These are phyloP conservation scores for Minunthozetes semirufus DNA, from an alignment of 2,888 invertebrate species.

Conservation along the genomic window DNA sequence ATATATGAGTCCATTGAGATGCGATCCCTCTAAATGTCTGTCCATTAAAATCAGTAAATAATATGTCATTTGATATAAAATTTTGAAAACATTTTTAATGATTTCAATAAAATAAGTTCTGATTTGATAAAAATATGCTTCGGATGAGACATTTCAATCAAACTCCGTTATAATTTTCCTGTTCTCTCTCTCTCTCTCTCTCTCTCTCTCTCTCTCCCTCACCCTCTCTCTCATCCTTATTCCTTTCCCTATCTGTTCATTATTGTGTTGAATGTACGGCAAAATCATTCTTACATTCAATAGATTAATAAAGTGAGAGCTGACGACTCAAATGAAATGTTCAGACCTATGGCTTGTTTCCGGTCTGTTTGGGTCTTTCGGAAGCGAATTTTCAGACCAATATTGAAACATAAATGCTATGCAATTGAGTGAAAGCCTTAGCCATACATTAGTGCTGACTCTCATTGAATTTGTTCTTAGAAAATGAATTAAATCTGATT, in stretches of 20 bases:
- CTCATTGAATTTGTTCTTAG: not conserved
- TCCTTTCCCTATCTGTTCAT: no score
- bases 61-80: not conserved
- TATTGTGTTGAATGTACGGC: not conserved
- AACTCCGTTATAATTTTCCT: slow-evolving; percentile 3
- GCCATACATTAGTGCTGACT: slow-evolving; percentile 1
- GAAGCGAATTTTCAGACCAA: slow-evolving; percentile 22
- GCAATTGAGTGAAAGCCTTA: slow-evolving; percentile 11
- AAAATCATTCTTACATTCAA: not conserved
- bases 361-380: not conserved
- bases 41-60: no score
- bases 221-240: not conserved
- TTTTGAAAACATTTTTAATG: not conserved
- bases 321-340: not conserved
- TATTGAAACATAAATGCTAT: slow-evolving; percentile 30
- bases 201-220: slow-evolving; percentile 8
- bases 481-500: slow-evolving; percentile 30
- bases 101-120: not conserved
- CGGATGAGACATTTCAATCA: not conserved
- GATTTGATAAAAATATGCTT: not conserved
- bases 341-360: slow-evolving; percentile 23
- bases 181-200: slow-evolving; percentile 15
- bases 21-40: no score
- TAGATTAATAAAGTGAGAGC: not conserved
- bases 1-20: no score